phyloP scores from a whole-genome alignment of 2,113 vertebrate species.

The Phrynosoma platyrhinos region DNA sequence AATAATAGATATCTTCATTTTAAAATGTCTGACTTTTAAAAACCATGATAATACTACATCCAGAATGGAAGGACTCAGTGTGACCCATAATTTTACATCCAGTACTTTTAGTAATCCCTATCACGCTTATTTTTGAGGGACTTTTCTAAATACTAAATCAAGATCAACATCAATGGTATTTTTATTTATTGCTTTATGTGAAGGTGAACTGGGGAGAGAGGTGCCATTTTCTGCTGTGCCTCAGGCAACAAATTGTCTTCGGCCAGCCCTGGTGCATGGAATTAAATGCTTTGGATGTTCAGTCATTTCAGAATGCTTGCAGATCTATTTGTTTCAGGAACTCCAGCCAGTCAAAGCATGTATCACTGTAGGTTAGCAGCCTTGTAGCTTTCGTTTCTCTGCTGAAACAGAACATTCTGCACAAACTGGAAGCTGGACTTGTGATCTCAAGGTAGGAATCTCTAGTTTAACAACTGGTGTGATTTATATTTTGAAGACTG shows the following conservation, averaged over 20 bases:
- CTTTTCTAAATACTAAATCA: not conserved
- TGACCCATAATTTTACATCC: not conserved
- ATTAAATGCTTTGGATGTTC: not conserved
- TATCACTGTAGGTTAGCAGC: not conserved
- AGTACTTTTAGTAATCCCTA: not conserved
- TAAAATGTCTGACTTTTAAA: not conserved
- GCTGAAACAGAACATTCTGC: not conserved
- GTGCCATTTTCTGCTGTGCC: not conserved
- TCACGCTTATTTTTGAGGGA: not conserved
- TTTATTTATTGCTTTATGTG: not conserved
- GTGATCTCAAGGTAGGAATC: not conserved
- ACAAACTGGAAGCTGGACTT: not conserved
- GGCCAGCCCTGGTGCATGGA: not conserved
- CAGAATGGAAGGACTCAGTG: not conserved
- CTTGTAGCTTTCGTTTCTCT: not conserved
- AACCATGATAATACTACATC: not conserved
- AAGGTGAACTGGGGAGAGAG: not conserved
- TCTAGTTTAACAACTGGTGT: not conserved
- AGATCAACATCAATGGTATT: not conserved
- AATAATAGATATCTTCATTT: too few relatives aligned
- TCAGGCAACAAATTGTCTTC: not conserved
- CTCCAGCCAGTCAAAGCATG: not conserved
- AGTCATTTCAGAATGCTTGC: not conserved
- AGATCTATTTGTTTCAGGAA: not conserved
- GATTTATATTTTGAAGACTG: too few relatives aligned